These are phyloP conservation scores for Xylophagus ater DNA, from an alignment of 2,888 invertebrate genomes.

Conservation along the genomic window DNA sequence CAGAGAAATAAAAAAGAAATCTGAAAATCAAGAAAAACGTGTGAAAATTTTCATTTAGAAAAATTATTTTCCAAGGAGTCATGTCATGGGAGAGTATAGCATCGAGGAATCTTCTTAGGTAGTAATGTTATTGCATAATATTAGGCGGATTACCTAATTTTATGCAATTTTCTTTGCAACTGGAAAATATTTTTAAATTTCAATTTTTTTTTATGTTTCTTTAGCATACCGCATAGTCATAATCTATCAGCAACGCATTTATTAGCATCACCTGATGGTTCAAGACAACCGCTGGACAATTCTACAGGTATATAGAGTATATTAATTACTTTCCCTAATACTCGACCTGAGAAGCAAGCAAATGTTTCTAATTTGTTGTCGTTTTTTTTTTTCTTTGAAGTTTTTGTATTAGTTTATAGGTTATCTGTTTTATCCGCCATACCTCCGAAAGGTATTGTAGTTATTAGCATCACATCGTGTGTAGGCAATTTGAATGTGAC, in stretches of 20 bases:
- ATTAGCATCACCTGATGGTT: constrained; percentile 71
- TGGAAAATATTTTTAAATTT: constrained; percentile 1
- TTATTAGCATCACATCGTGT: no score
- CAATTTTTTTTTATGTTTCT: constrained; percentile 20
- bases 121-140: constrained; percentile 19
- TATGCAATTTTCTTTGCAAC: background rate
- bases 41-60: no score
- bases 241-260: constrained; percentile 75
- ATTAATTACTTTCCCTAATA: no score
- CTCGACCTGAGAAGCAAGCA: no score
- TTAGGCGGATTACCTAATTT: background rate
- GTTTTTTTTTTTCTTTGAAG: background rate
- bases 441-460: no score
- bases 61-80: constrained; percentile 24
- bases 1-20: no score
- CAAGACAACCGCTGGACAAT: constrained; percentile 62
- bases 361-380: background rate
- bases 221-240: constrained; percentile 64
- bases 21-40: no score
- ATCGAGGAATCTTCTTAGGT: constrained; percentile 73
- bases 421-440: no score
- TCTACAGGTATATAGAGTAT: constrained; percentile 46
- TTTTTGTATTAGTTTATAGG: no score
- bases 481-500: no score
- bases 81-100: constrained; percentile 83